Conservation (phyloP, 2,888 invertebrate species). For the Callinectes sapidus region DNA sequence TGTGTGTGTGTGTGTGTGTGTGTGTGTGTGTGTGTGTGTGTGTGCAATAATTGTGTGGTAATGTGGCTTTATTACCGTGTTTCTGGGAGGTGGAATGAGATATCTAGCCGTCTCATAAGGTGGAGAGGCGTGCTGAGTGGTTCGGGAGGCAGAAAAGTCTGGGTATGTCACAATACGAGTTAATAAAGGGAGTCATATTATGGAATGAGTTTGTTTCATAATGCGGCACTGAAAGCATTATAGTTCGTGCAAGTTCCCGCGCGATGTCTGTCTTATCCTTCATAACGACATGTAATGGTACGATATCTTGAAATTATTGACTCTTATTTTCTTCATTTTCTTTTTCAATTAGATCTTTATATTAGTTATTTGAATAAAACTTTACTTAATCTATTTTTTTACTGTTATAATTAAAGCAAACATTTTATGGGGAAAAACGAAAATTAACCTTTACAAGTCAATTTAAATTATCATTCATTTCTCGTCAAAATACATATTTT, state of each 20-base stretch:
- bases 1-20: constrained; percentile 21
- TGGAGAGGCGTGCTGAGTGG: not conserved
- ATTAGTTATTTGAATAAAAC: not conserved
- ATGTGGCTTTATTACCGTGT: not conserved
- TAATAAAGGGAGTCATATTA: not conserved
- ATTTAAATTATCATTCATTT: too few relatives aligned
- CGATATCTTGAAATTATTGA: not conserved
- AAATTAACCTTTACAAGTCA: too few relatives aligned
- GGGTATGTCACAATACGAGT: not conserved
- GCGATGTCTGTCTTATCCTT: not conserved
- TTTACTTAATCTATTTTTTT: too few relatives aligned
- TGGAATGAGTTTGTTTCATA: not conserved
- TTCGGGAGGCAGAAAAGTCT: not conserved
- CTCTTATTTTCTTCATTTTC: not conserved
- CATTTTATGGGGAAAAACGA: too few relatives aligned
- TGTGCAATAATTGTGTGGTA: not conserved
- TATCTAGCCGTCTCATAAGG: not conserved
- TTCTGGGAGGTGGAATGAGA: not conserved
- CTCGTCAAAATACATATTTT: too few relatives aligned
- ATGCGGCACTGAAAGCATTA: not conserved
- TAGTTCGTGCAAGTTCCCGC: not conserved
- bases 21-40: constrained; percentile 16
- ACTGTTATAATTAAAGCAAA: too few relatives aligned
- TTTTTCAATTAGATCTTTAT: not conserved
- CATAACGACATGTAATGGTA: not conserved